phyloP scores from a whole-genome alignment of 2,888 invertebrate genomes.

The Drosophila koepferae region DNA sequence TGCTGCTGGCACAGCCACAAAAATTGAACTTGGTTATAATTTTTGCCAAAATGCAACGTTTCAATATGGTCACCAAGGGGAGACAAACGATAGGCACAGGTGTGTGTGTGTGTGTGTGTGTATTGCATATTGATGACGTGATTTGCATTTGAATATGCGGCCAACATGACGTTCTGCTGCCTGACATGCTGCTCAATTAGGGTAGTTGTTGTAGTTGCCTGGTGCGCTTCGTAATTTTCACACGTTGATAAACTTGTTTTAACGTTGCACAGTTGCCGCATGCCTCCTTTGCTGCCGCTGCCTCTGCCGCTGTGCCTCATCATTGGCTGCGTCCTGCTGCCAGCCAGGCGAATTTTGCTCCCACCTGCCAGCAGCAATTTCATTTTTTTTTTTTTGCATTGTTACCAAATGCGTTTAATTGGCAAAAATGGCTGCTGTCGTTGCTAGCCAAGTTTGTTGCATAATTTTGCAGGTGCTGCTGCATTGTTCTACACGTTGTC shows the following conservation, averaged over 20 bases:
- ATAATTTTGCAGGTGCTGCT: constrained; percentile 50
- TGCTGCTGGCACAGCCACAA: constrained; percentile 46
- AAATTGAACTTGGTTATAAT: constrained; percentile 70
- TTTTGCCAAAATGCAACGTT: constrained; percentile 72
- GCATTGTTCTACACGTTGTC: constrained; percentile 12
- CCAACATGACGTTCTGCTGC: constrained; percentile 43
- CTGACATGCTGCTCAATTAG: constrained; percentile 13
- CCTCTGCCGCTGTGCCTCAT: constrained; percentile 47
- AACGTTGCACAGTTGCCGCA: constrained; percentile 53
- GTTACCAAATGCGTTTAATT: constrained; percentile 77
- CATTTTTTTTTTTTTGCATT: constrained; percentile 22
- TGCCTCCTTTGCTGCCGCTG: constrained; percentile 6
- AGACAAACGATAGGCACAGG: constrained; percentile 20
- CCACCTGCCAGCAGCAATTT: neutral
- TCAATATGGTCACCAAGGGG: constrained; percentile 44
- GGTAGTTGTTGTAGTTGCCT: constrained; percentile 45
- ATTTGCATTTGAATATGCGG: constrained; percentile 80
- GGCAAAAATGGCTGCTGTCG: constrained; percentile 55
- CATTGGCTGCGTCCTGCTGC: constrained; percentile 39
- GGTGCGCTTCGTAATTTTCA: constrained; percentile 72
- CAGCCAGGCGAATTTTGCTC: constrained; percentile 27
- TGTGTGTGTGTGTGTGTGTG: constrained; percentile 32
- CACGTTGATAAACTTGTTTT: constrained; percentile 80
- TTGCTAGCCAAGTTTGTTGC: constrained; percentile 53
- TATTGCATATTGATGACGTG: constrained; percentile 80